These are phyloP conservation scores for Clupea harengus DNA, from an alignment of 2,113 vertebrate genomes.

Conservation along the genomic window DNA sequence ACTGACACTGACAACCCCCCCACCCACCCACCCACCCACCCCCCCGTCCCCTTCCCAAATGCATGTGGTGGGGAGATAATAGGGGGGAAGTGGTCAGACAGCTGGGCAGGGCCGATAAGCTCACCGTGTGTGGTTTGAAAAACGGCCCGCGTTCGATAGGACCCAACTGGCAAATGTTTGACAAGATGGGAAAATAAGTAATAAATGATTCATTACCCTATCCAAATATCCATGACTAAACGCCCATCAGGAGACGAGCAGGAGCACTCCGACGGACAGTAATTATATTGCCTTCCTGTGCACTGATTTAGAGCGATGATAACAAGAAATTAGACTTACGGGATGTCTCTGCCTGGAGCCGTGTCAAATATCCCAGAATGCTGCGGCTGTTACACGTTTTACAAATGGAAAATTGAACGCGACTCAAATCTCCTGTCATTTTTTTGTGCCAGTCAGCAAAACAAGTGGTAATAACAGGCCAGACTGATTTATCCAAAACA, in stretches of 20 bases:
- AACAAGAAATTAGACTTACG: background rate
- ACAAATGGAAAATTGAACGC: background rate
- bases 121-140: background rate
- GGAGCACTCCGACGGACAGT: background rate
- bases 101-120: background rate
- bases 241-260: background rate
- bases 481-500: background rate
- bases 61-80: background rate
- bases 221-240: background rate
- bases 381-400: background rate
- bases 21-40: background rate
- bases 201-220: constrained; percentile 11
- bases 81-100: background rate
- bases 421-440: background rate
- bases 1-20: background rate
- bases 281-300: background rate
- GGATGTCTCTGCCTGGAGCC: background rate
- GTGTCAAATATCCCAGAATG: background rate
- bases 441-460: background rate
- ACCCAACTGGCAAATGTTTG: background rate
- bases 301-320: background rate
- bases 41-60: background rate
- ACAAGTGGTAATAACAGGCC: background rate
- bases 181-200: constrained; percentile 5
- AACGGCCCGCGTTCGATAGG: background rate